Percentiles rank a stretch among this genome's conserved stretches.
Conservation (phyloP, 1,140 invertebrate genomes). For the Ostrea denselamellosa region DNA sequence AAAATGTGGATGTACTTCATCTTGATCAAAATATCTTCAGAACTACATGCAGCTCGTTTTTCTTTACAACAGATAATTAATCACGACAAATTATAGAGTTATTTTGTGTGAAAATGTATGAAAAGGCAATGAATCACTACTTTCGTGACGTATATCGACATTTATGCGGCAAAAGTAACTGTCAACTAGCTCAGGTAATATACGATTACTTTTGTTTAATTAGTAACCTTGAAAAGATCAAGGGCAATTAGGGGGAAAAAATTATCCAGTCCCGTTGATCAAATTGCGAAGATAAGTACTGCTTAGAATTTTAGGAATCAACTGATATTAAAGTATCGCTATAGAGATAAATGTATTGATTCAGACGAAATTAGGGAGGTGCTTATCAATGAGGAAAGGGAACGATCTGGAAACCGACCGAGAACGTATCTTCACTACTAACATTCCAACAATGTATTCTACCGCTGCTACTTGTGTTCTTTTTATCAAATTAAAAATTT, state of each 20-base stretch:
- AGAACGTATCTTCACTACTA: too few relatives aligned
- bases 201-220: neutral
- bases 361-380: neutral
- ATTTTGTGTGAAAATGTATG: neutral
- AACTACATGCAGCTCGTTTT: neutral
- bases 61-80: neutral
- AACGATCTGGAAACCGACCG: too few relatives aligned
- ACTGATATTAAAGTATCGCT: neutral
- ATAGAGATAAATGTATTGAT: neutral
- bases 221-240: neutral
- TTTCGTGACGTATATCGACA: neutral
- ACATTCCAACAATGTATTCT: neutral
- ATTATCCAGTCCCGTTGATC: neutral
- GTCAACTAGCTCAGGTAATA: neutral
- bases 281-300: neutral
- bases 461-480: neutral
- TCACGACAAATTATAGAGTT: neutral
- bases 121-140: neutral
- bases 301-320: neutral
- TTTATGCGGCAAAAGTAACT: neutral
- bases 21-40: conserved; percentile 2
- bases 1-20: conserved; percentile 10
- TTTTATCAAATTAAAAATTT: conserved; percentile 16
- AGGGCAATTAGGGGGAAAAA: conserved; percentile 8
- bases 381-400: neutral